Percentiles rank a stretch among this genome's conserved stretches.
Conservation (phyloP, 2,888 invertebrate genomes). For the Melinaea menophilus region DNA sequence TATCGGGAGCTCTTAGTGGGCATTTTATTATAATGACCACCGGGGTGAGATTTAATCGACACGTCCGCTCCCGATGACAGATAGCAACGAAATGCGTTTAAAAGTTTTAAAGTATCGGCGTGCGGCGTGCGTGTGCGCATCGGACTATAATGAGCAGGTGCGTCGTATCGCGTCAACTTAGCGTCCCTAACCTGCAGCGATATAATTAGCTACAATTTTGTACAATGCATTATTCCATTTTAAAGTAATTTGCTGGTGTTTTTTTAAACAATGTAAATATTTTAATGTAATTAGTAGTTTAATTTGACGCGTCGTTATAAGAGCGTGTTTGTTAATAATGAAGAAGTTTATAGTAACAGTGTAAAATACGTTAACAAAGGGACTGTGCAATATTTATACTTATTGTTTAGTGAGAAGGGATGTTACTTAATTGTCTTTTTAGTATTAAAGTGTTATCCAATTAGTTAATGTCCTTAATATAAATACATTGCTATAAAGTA, state of each 20-base stretch:
- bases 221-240: slow-evolving; percentile 24
- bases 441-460: too few relatives aligned
- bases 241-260: slow-evolving; percentile 14
- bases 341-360: too few relatives aligned
- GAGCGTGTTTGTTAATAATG: too few relatives aligned
- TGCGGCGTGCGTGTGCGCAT: slow-evolving; percentile 49
- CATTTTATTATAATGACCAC: slow-evolving; percentile 65
- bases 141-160: slow-evolving; percentile 68
- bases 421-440: too few relatives aligned
- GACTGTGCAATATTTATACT: too few relatives aligned
- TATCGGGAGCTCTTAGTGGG: slow-evolving; percentile 50
- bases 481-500: too few relatives aligned
- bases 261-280: slow-evolving; percentile 5
- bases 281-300: slow-evolving; percentile 1
- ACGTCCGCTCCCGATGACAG: slow-evolving; percentile 68
- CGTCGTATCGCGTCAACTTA: slow-evolving; percentile 62
- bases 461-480: too few relatives aligned
- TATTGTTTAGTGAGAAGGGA: too few relatives aligned
- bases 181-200: slow-evolving; percentile 49
- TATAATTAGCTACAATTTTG: slow-evolving; percentile 57
- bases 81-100: slow-evolving; percentile 66
- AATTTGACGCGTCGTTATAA: background rate
- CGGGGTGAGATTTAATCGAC: slow-evolving; percentile 66
- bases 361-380: too few relatives aligned
- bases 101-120: slow-evolving; percentile 53